A percentile compares a stretch with the other conserved stretches of the same genome.
phyloP scores from a whole-genome alignment of 2,113 vertebrate species.

The Emydura subglobosa region DNA sequence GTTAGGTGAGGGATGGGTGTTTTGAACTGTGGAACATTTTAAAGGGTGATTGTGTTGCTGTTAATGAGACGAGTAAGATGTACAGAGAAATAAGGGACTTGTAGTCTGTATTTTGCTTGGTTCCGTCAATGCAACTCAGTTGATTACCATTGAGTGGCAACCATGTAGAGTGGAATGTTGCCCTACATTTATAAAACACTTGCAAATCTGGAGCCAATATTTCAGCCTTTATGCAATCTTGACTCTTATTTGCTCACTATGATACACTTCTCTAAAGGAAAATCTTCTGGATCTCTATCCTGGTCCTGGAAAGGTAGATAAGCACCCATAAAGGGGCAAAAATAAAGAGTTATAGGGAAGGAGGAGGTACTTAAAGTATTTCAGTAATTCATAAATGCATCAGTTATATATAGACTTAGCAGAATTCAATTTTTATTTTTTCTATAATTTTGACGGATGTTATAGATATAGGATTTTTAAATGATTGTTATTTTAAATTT shows the following conservation, averaged over 20 bases:
- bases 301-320: neutral
- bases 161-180: neutral
- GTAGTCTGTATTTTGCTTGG: neutral
- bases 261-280: neutral
- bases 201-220: neutral
- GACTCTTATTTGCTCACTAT: too few species aligned
- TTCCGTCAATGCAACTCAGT: neutral
- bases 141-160: neutral
- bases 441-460: neutral
- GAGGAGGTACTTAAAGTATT: neutral
- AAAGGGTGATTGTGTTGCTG: neutral
- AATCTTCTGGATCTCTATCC: neutral
- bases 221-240: neutral
- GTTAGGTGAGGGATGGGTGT: neutral
- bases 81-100: neutral
- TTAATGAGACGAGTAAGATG: neutral
- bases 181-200: neutral
- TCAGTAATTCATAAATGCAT: neutral
- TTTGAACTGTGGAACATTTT: neutral
- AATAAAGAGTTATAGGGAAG: neutral
- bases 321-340: neutral
- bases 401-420: neutral
- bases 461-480: neutral
- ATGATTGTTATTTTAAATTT: neutral
- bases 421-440: neutral